Base-by-base conservation (phyloP, 2,888 invertebrate genomes). In the Drosophila paramelanica region DNA sequence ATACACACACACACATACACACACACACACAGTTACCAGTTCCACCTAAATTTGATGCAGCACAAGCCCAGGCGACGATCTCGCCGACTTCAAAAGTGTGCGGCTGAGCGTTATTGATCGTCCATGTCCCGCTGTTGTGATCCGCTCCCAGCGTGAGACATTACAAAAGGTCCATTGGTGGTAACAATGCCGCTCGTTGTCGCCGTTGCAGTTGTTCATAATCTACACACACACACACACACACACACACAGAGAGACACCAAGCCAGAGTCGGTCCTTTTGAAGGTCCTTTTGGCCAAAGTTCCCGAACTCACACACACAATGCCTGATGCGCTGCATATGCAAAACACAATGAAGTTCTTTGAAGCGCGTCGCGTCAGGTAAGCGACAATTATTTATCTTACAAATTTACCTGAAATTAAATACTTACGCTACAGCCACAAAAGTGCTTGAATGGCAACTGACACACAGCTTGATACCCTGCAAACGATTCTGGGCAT, bases 341-440 rank as follows among this genome's bases (percentile, higher is more conserved):
- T 87, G 88, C 85, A 84, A 84, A 84, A 85, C 68, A 85, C 88
- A 85, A 86, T 86, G 88, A 85, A 81, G 82, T 83, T 83, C 83
- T 83, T 83, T 84, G 83, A 87, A 83, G 83, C 87, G 79, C 79
- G 65, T 67, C 75, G 77, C 67, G 66, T 82, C 87, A 76, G 78
- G 82, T 87, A 87, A 88, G 81, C 73, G 85, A 84, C 84, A 84
- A 85, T 84, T 84, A 88, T 88, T 85, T 85, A 88, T 88, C 86
- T 88, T 86, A 85, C 86, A 85, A 85, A 85, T 88, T 86, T 86
- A 86, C 81, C 82, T 89, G 86, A 87, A 87, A 87, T 87, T 87
- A 89, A 87, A 87, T 89, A 87, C 89, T 67, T 73, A 31, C 38
- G 43, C 53, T 53, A 39, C 52, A 50, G 51, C 65, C 1, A 38